These are phyloP conservation scores for Saccostrea cuccullata DNA, from an alignment of 1,140 invertebrate species.

Conservation along the genomic window DNA sequence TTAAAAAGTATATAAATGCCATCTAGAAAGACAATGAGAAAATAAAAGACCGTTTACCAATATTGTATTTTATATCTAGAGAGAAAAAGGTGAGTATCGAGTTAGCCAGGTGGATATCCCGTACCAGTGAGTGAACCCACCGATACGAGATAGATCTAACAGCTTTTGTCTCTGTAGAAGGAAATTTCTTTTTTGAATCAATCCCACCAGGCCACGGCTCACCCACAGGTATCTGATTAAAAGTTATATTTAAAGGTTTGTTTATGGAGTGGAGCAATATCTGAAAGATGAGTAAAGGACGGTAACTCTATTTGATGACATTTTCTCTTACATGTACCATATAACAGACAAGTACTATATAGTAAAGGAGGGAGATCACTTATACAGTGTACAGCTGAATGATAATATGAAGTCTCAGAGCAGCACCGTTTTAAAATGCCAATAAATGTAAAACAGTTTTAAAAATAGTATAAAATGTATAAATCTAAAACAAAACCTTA, in stretches of 20 bases:
- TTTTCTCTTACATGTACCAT: too few relatives aligned
- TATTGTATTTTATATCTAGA: too few relatives aligned
- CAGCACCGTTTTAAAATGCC: too few relatives aligned
- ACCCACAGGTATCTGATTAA: neutral
- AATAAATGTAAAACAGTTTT: too few relatives aligned
- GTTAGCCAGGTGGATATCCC: neutral
- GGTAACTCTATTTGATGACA: too few relatives aligned
- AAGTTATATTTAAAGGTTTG: neutral
- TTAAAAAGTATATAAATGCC: neutral
- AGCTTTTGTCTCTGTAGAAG: slow-evolving; percentile 15
- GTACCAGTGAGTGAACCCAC: neutral
- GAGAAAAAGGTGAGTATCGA: slow-evolving; percentile 7
- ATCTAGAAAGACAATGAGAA: neutral
- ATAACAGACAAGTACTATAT: too few relatives aligned
- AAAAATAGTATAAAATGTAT: too few relatives aligned
- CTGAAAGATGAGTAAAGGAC: too few relatives aligned
- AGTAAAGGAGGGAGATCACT: too few relatives aligned
- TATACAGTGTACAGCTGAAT: too few relatives aligned
- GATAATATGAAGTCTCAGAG: too few relatives aligned
- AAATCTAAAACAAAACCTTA: too few relatives aligned
- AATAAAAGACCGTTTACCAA: neutral
- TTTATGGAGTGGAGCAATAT: neutral
- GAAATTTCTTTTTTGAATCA: neutral
- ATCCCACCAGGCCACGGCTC: slow-evolving; percentile 3
- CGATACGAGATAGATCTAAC: neutral